Percentiles rank a stretch among this genome's conserved stretches.
phyloP scores from a whole-genome alignment of 2,797 vertebrate genomes.

The Notolabrus celidotus region DNA sequence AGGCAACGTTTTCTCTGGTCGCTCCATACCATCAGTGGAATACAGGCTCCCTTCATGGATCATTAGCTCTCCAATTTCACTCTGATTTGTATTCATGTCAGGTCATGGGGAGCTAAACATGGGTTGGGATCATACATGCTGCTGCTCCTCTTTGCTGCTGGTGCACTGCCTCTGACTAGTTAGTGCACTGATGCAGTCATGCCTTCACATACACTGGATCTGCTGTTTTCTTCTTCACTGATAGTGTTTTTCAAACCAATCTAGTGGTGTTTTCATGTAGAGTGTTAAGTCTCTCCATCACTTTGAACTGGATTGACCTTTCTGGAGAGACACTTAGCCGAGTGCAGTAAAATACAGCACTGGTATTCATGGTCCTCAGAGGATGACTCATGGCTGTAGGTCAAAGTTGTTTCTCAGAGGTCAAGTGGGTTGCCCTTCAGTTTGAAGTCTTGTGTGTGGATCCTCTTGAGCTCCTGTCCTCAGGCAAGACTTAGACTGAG shows the following conservation, averaged over 20 bases:
- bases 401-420: too few species aligned
- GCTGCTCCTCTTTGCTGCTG: slow-evolving; percentile 10
- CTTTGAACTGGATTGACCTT: too few species aligned
- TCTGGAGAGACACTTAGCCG: too few species aligned
- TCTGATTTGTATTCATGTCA: slow-evolving; percentile 48
- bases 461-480: background rate
- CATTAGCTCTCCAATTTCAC: slow-evolving; percentile 54
- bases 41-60: slow-evolving; percentile 24
- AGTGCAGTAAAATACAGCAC: too few species aligned
- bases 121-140: slow-evolving; percentile 30
- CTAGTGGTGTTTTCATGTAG: too few species aligned
- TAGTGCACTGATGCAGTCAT: slow-evolving; percentile 14
- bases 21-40: slow-evolving; percentile 21
- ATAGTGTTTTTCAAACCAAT: background rate
- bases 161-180: slow-evolving; percentile 27
- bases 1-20: slow-evolving; percentile 27
- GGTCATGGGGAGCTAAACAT: slow-evolving; percentile 24
- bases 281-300: too few species aligned
- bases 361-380: too few species aligned
- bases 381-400: too few species aligned
- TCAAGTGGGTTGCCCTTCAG: too few species aligned
- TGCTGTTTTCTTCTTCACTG: background rate
- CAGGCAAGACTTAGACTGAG: background rate
- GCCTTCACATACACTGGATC: background rate
- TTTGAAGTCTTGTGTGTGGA: background rate